phyloP scores from a whole-genome alignment of 2,113 vertebrate species.

The Gobio gobio region DNA sequence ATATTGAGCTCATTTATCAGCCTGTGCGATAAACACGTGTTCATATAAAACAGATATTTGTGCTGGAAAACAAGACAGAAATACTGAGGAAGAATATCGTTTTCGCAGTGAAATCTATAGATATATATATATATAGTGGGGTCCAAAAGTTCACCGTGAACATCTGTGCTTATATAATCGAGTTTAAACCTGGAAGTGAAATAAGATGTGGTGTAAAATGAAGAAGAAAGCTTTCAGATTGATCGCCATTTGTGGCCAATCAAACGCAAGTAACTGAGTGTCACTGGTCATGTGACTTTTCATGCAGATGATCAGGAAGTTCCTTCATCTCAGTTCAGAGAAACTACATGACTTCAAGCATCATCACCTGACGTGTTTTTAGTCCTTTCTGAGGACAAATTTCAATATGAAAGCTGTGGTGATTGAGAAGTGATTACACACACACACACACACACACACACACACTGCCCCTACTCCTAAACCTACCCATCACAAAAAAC shows the following conservation, averaged over 20 bases:
- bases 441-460: neutral
- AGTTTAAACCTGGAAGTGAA: neutral
- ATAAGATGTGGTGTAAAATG: neutral
- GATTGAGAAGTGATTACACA: slow-evolving; percentile 76
- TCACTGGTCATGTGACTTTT: neutral
- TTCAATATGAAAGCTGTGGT: slow-evolving; percentile 71
- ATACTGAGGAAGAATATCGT: neutral
- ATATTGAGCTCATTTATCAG: slow-evolving; percentile 52
- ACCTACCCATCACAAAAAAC: too few relatives aligned
- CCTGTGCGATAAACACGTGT: slow-evolving; percentile 19
- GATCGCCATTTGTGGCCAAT: neutral
- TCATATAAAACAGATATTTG: slow-evolving; percentile 47
- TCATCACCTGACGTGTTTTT: neutral
- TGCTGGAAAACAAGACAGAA: neutral
- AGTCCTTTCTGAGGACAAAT: slow-evolving; percentile 60
- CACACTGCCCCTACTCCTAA: too few relatives aligned
- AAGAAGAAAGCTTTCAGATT: neutral
- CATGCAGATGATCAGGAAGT: neutral
- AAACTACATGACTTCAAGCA: slow-evolving; percentile 35
- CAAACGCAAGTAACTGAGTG: neutral
- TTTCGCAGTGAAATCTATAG: too few relatives aligned
- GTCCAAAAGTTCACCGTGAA: too few relatives aligned
- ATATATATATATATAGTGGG: too few relatives aligned
- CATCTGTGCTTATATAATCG: too few relatives aligned
- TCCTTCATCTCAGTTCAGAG: neutral